Evolutionary conservation across 1,140 invertebrate genomes (phyloP).

Genomic region (Conus betulinus): DNA sequence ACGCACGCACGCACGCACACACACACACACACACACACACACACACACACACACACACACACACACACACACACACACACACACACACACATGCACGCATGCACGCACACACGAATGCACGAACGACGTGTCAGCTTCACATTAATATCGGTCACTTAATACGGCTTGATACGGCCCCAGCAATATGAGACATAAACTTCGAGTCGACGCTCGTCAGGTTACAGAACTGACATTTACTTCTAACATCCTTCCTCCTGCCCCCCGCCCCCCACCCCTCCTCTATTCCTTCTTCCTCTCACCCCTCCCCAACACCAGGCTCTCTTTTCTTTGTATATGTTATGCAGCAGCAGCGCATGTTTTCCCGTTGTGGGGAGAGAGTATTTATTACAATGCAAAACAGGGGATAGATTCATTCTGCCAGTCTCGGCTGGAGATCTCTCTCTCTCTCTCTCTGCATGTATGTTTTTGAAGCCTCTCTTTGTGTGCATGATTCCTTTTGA

Average conservation of each 20-base stretch:
- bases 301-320: too few relatives aligned
- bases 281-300: too few relatives aligned
- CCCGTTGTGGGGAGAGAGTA: too few relatives aligned
- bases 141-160: neutral
- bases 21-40: slow-evolving; percentile 9
- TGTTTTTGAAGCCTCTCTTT: too few relatives aligned
- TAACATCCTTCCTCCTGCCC: neutral
- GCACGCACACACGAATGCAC: neutral
- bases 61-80: slow-evolving; percentile 12
- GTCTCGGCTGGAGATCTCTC: too few relatives aligned
- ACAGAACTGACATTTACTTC: slow-evolving; percentile 3
- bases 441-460: too few relatives aligned
- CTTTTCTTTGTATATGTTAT: too few relatives aligned
- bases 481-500: too few relatives aligned
- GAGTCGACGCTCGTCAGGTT: neutral
- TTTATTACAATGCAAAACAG: too few relatives aligned
- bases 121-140: neutral
- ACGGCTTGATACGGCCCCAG: neutral
- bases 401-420: too few relatives aligned
- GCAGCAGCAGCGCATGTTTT: too few relatives aligned
- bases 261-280: neutral
- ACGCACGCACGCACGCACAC: neutral
- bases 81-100: neutral
- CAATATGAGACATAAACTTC: neutral
- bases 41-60: neutral